Conservation (phyloP, 2,797 vertebrate species). For the Lerista edwardsae region DNA sequence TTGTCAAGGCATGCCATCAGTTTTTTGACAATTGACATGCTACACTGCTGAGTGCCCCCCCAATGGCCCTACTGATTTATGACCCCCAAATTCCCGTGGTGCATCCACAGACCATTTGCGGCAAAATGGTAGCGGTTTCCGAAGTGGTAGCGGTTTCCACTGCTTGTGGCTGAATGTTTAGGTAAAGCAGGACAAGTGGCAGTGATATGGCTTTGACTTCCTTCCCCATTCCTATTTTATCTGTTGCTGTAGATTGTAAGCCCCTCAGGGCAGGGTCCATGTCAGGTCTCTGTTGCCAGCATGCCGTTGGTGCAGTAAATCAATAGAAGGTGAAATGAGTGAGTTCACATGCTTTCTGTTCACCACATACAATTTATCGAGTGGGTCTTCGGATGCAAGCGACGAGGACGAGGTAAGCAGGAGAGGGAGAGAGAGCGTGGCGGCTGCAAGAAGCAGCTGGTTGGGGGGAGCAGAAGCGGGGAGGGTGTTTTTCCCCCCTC, state of each 20-base stretch:
- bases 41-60: no score
- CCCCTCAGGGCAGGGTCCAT: constrained; percentile 33
- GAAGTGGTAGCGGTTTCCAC: neutral
- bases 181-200: neutral
- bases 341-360: constrained; percentile 25
- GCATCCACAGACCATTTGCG: no score
- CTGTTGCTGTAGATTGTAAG: constrained; percentile 40
- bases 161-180: neutral
- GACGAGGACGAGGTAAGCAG: constrained; percentile 23
- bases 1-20: no score
- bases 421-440: neutral
- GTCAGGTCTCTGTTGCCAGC: constrained; percentile 24
- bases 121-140: no score
- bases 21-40: no score
- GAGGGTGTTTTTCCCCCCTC: no score
- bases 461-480: neutral
- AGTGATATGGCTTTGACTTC: neutral
- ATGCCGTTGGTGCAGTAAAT: neutral
- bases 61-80: no score
- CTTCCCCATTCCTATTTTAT: constrained; percentile 24
- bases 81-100: no score
- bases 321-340: constrained; percentile 21
- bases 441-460: neutral
- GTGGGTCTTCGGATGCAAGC: neutral
- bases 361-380: neutral